These are phyloP conservation scores for Pseudopipra pipra DNA, from an alignment of 2,113 vertebrate genomes.

Conservation along the genomic window DNA sequence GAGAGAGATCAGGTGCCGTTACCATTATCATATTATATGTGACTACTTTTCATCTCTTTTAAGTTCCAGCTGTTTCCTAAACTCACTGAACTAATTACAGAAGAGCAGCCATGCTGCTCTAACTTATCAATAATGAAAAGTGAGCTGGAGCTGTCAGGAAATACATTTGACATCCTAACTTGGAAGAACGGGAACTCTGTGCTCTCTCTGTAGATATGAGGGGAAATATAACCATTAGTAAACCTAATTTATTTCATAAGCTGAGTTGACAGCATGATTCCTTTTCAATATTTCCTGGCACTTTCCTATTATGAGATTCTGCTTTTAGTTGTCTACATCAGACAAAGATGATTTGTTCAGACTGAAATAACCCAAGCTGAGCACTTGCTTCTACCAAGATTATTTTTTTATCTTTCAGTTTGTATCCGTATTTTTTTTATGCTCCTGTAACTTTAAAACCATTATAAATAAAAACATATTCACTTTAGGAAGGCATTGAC, in stretches of 20 bases:
- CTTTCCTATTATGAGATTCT: constrained; percentile 2
- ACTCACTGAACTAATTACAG: constrained; percentile 19
- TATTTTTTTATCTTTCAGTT: not conserved
- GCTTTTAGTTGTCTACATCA: constrained; percentile 22
- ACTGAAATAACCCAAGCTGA: constrained; percentile 10
- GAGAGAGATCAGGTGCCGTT: not conserved
- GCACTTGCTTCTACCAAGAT: constrained; percentile 6
- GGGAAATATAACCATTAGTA: constrained; percentile 52
- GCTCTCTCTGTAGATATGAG: not conserved
- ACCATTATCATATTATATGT: not conserved
- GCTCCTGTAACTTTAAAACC: not conserved
- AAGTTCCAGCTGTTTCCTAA: constrained; percentile 6
- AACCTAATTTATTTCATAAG: constrained; percentile 55
- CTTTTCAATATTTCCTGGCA: constrained; percentile 39
- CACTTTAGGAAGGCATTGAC: not conserved
- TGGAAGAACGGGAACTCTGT: constrained; percentile 9
- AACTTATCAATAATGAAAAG: constrained; percentile 47
- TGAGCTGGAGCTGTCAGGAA: constrained; percentile 47
- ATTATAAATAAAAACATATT: constrained; percentile 24
- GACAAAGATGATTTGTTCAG: constrained; percentile 10
- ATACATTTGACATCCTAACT: constrained; percentile 30
- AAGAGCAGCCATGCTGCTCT: not conserved
- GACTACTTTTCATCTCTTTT: not conserved
- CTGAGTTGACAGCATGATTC: constrained; percentile 29
- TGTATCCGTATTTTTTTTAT: not conserved